Evolutionary conservation across 2,888 invertebrate species (phyloP), one percentile per base, ranked within the genome.

Genomic region (Cheilosia grossa): DNA sequence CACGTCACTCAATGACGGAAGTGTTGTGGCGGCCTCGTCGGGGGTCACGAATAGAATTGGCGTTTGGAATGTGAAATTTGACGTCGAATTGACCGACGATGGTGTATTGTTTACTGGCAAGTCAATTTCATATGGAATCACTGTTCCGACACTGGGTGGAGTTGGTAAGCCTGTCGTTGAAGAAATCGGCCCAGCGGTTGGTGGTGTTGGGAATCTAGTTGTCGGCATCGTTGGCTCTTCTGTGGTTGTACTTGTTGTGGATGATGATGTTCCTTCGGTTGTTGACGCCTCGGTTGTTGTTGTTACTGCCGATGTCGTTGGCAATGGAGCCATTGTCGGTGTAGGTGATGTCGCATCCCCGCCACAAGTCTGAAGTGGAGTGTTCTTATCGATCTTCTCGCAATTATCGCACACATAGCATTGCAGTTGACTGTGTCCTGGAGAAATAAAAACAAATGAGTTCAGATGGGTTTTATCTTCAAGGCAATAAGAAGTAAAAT

Each of bases 321-420:
- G 30, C 30, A 30, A 19, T n/a, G 80, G 10, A 7, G 85, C 37
- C 58, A 67, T 66, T 17, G 69, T 75, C 42, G 70, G 73, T 24
- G 82, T 53, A 1, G 33, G 37, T 24, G 67, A 37, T 4, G 63
- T n/a, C 4, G 64, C 27, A 3, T 87, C 89, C 24, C 87, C 89
- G 81, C 91, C 88, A 70, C 91, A 91, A 49, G 83, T 74, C 72
- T 88, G 6, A 19, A 89, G 44, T 3, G 89, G 89, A 0, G 90
- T 89, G 13, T 87, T 64, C 17, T 81, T 87, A 6, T 87, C 87
- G 40, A 90, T 66, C 47, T 87, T 82, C 0, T 67, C 74, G 54
- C 91, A 91, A 53, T 91, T 79, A 21, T 91, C 89, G 79, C 91
- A 91, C 6, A 91, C 89, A 80, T 91, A 91, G 83, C 91, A 91